Base-by-base conservation (phyloP, 1,140 invertebrate genomes). In the Callitettix versicolor region DNA sequence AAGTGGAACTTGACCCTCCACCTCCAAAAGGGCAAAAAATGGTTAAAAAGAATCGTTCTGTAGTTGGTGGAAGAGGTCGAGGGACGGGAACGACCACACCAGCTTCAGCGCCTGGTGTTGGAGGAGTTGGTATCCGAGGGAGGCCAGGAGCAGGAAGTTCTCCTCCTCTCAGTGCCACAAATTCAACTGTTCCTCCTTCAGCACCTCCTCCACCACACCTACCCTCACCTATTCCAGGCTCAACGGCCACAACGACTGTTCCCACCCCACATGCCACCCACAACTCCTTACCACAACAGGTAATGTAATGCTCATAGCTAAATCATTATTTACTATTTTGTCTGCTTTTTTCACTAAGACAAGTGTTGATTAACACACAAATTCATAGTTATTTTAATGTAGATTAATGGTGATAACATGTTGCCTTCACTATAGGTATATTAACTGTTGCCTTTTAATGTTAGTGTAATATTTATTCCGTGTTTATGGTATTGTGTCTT, bases 1-100 rank as follows among this genome's bases (percentile, higher is more conserved):
- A 93, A 70, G 76, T 86, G 36, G 85, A 88, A 61, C 73, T 91
- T 40, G 87, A 88, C 51, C 74, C 78, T n/a, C 81, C 83, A 1
- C 72, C 76, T 55, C 72, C 74, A 26, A 90, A 88, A 67, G 82
- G 80, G 47, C 78, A 77, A 40, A 88, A 85, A 60, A 46, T 43
- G 7, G 74, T 73, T 3, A 76, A 74, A 41, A 86, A 86, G 68
- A 81, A 81, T 58, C 68, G 73, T 56, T 62, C 63, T 54, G 46
- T 46, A 30, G 20, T 17, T 33, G 36, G 14, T 20, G 36, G 50
- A 4, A 41, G 50, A 41, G 50, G 36, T 20, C 9, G 33, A 14
- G 50, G 34, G 12, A 20, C 18, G 3, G 50, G 34, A 57, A 61
- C 17, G 59, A 60, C 36, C 62, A 65, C 21, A 62, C 65, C 18